Evolutionary conservation across 2,888 invertebrate genomes (phyloP), one percentile per base, ranked within the genome.

Genomic region (Hemaris fuciformis): DNA sequence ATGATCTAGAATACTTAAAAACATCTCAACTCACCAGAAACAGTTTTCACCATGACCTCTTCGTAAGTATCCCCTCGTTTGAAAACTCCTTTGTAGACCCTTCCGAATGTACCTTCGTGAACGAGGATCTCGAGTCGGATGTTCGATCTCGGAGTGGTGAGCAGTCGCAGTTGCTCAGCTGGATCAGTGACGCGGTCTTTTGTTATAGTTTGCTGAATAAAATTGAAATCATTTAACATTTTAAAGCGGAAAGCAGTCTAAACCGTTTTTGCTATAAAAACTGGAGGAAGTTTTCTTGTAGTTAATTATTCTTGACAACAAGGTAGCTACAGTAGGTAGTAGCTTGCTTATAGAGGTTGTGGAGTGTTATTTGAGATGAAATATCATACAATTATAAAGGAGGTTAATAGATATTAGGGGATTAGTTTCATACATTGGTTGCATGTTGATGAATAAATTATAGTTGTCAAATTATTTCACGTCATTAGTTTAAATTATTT

Each of bases 51-150:
- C 70, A 96, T 91, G 60, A 98, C 97, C 77, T 96, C 96, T 80
- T 96, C 95, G 70, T 96, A 94, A 7, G 89, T 89, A 20, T 94
- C 94, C 2, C 94, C 94, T 63, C 91, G 84, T 73, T 94, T 94
- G 76, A 94, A 93, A 13, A 95, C 94, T 43, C 97, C 98, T 73
- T 95, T 95, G 87, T 97, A 97, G 43, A 98, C 95, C 64, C 96
- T 94, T 1, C 98, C 98, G 81, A 98, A 98, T 48, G 98, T 98
- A 34, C 98, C 98, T 91, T 97, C 96, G 72, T 96, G 95, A 1
- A 95, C 85, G 0, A 95, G 82, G 57, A 93, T 93, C 65, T 94
- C 94, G 27, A 95, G 87, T 7, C 93, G 89, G 34, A 95, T 93
- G 68, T 94, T 94, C 13, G 94, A 89, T n/a, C 94, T 91, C 23